Base-by-base conservation (phyloP, 2,888 invertebrate genomes). In the Pegoplata infirma region DNA sequence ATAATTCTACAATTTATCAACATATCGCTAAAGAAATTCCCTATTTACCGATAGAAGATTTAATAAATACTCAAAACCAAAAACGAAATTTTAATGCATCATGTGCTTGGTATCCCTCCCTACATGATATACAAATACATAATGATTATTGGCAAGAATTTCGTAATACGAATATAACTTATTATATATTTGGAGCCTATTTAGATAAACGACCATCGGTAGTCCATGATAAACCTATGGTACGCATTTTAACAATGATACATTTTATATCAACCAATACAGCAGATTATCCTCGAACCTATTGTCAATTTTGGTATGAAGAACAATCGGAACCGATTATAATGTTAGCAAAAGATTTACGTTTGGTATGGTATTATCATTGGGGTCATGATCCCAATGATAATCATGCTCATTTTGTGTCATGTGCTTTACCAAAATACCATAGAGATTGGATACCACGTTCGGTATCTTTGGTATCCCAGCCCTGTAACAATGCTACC, bases 131-230 rank as follows among this genome's bases (percentile, higher is more conserved):
- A 69, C 94, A 96, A 87, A 97, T 96, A 90, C 96, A 96, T 90
- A 97, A 97, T n/a, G n/a, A n/a, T n/a, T n/a, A n/a, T n/a, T n/a
- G n/a, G n/a, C n/a, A n/a, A n/a, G n/a, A n/a, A n/a, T 88, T 92
- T 84, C 92, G 92, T 80, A 93, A 94, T 8, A 91, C 91, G 12
- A 94, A 96, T 84, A 95, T 96, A 10, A 95, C 95, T 1, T 96
- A 96, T 86, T 95, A 96, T 86, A 90, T 97, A 44, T 97, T 94
- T 88, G 96, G 96, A 5, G 97, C 97, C 0, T 97, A 97, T 89
- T 93, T 95, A 86, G 97, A 97, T 88, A 92, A 93, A 46, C 91
- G 97, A 23, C 92, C 92, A 80, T 89, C 93, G 66, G 95, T 96
- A 71, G 55, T 68, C 0, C 7, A 51, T 56, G 92, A 96, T 81